Evolutionary conservation across 1,140 invertebrate genomes (phyloP).

Genomic region (Drosophila kanapiae): DNA sequence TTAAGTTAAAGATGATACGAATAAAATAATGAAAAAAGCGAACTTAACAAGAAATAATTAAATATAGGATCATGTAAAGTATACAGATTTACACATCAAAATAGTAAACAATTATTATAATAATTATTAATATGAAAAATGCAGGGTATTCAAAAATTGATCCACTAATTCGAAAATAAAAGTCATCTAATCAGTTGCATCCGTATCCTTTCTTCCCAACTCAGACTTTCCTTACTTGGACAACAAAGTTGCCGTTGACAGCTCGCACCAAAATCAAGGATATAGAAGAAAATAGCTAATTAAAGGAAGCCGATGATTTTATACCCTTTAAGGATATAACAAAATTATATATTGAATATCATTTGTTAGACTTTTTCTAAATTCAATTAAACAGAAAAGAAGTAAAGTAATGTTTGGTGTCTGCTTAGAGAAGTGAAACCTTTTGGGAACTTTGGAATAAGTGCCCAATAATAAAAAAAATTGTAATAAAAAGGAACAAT

Average conservation of each 20-base stretch:
- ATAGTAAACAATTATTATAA: no score
- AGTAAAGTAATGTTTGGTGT: no score
- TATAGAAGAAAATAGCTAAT: neutral
- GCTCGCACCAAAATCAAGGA: constrained; percentile 45
- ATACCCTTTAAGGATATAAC: neutral
- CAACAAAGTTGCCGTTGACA: constrained; percentile 77
- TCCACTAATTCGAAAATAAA: constrained; percentile 2
- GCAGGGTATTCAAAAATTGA: neutral
- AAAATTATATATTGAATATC: neutral
- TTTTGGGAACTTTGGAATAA: no score
- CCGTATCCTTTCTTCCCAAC: neutral
- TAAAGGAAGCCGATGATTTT: neutral
- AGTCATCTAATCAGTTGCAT: constrained; percentile 24
- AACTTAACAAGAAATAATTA: neutral
- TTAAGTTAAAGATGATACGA: neutral
- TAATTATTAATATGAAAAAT: neutral
- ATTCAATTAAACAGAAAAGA: neutral
- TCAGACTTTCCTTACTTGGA: constrained; percentile 7
- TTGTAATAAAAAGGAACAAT: no score
- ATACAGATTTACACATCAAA: no score
- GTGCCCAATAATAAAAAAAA: no score
- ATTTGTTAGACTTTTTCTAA: neutral
- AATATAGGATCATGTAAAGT: neutral
- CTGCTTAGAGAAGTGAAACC: no score
- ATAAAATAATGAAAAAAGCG: neutral